Base-by-base conservation (phyloP, 2,797 vertebrate genomes). In the Morelia viridis region DNA sequence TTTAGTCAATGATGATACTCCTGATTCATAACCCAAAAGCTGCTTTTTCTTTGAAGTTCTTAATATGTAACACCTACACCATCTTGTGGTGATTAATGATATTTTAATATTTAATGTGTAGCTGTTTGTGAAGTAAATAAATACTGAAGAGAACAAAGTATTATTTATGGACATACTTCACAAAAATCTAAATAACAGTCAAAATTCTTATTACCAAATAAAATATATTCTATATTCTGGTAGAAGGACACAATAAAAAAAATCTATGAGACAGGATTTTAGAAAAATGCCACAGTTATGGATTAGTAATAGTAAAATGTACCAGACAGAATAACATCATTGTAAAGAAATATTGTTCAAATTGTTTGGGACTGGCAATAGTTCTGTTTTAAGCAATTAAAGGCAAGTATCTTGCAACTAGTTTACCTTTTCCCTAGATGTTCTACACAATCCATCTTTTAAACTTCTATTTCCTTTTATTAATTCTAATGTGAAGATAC, bases 81-180 rank as follows among this genome's bases (percentile, higher is more conserved):
- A 97, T 68, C 97, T 96, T 94, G 97, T 97, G 97, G 97, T 96
- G n/a, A 80, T 94, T 95, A 95, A 0, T 12, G 80, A 92, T 93
- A 95, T 56, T 92, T 92, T 91, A 28, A 71, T 17, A 88, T 92
- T 91, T 50, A 87, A 92, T 64, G 65, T 1, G 53, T 88, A 93
- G 1, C 0, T 0, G 10, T 90, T 86, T 80, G 90, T 89, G 9
- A 93, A 22, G 24, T 64, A 24, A 93, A 41, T 12, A 62, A 60
- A 58, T n/a, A 46, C 86, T 94, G 90, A 92, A 91, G 80, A 94
- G n/a, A n/a, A 93, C 91, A 61, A 90, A 53, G 87, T 31, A 46
- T 62, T 88, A 15, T 28, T 57, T n/a, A 60, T 87, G 17, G 8
- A 31, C 8, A 46, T 1, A 87, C 76, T 90, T 90, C 41, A 87